phyloP scores from a whole-genome alignment of 2,888 invertebrate genomes.

The Acronicta psi region DNA sequence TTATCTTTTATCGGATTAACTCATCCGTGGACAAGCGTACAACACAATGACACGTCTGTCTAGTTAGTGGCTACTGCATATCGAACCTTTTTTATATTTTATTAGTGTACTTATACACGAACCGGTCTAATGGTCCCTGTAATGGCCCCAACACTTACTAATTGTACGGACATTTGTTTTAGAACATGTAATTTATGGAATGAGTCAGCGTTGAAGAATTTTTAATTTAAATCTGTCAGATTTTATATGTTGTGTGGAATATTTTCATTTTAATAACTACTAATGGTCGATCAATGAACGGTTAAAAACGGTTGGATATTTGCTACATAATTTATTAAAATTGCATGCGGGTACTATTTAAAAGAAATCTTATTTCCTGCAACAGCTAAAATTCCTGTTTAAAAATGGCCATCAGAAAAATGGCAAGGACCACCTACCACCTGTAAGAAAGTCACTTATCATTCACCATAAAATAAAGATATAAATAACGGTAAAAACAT shows the following conservation, averaged over 20 bases:
- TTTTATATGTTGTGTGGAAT: constrained; percentile 15
- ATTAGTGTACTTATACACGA: constrained; percentile 54
- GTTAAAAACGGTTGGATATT: constrained; percentile 1
- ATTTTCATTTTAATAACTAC: constrained; percentile 26
- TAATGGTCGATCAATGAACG: constrained; percentile 18
- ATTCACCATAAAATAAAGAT: constrained; percentile 51
- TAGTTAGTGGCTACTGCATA: constrained; percentile 60
- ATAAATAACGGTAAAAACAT: constrained; percentile 48
- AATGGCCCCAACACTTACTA: constrained; percentile 65
- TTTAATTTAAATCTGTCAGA: constrained; percentile 39
- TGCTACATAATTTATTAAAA: constrained; percentile 3
- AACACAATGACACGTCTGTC: constrained; percentile 50
- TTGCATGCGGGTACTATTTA: neutral
- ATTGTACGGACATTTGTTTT: constrained; percentile 55
- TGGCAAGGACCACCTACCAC: constrained; percentile 46
- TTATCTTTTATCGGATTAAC: constrained; percentile 7
- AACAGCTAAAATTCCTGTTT: neutral
- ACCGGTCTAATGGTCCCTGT: constrained; percentile 57
- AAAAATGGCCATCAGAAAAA: constrained; percentile 26
- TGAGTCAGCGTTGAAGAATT: constrained; percentile 39
- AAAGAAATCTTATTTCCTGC: neutral
- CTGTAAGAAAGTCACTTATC: constrained; percentile 38
- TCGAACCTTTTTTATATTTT: constrained; percentile 57
- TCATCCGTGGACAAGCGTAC: constrained; percentile 38
- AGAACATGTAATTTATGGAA: constrained; percentile 40